Conservation (phyloP, 2,888 invertebrate genomes). For the Agriotes lineatus region DNA sequence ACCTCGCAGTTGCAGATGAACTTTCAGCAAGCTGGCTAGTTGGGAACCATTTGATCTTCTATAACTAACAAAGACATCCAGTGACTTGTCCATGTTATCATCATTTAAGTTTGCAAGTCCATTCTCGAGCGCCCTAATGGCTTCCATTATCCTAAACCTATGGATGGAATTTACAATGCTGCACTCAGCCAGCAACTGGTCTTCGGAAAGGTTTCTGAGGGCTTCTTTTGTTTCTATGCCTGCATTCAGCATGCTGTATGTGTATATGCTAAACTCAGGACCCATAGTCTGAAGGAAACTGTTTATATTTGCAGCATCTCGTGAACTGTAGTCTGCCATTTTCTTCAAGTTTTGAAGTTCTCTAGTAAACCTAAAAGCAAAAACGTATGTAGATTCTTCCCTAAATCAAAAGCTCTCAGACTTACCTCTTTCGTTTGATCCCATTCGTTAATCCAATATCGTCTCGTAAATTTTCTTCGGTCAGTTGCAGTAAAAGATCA, state of each 20-base stretch:
- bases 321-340: conserved; percentile 96
- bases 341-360: conserved; percentile 94
- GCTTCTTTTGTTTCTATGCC: conserved; percentile 91
- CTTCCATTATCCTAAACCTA: conserved; percentile 88
- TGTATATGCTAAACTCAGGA: conserved; percentile 93
- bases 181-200: conserved; percentile 92
- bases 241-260: conserved; percentile 95
- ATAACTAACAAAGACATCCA: conserved; percentile 99
- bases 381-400: background rate
- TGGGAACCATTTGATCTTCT: conserved; percentile 97
- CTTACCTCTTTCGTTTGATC: conserved; percentile 87
- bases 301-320: conserved; percentile 92
- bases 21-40: conserved; percentile 94
- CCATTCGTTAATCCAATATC: conserved; percentile 96
- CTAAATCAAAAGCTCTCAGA: background rate
- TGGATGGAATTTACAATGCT: conserved; percentile 96
- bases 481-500: conserved; percentile 91
- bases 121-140: conserved; percentile 81
- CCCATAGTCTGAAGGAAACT: conserved; percentile 87
- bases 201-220: conserved; percentile 88
- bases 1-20: conserved; percentile 94
- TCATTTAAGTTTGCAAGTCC: conserved; percentile 76
- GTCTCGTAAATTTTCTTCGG: conserved; percentile 90
- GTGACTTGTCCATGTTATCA: conserved; percentile 86
- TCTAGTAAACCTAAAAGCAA: conserved; percentile 80